Base-by-base conservation (phyloP, 2,888 invertebrate species). In the Aporophyla nigra region DNA sequence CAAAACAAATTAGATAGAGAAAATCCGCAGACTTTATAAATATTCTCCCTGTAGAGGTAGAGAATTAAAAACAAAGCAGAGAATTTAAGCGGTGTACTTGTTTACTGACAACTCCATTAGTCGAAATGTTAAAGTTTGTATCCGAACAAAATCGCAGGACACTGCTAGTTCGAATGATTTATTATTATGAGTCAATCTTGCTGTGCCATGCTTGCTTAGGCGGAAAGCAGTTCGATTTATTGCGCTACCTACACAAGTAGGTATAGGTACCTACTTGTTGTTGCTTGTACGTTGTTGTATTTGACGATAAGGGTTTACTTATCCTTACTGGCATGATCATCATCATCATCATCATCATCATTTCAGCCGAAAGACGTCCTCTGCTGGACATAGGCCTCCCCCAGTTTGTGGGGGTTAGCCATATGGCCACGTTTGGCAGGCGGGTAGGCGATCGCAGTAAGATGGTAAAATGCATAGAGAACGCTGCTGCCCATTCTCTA, bases 141-240 rank as follows among this genome's bases (percentile, higher is more conserved):
- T 21, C 21, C 21, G n/a, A 67, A 33, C 21, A 19, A 59, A 74
- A n/a, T 5, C 56, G n/a, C 43, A 24, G 14, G 16, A 5, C 9
- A 33, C 16, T 1, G 16, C 56, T 53, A 46, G 62, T 77, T 5
- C 14, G 2, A 62, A 21, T 46, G 33, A 24, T 81, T 46, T 74
- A 53, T 24, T 33, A 46, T 53, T 46, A 49, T 74, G 24, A 63
- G 46, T 82, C 76, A 82, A 33, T 10, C 33, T n/a, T 76, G 33
- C 6, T 58, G 21, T 56, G 51, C 10, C 51, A 63, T n/a, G 77
- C 63, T 78, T 19, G 33, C 24, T 40, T 10, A 27, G 4, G 58
- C 58, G 74, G n/a, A 76, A 72, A 59, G 43, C 5, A 80, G 19
- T 58, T n/a, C 9, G 19, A 53, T 43, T 21, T 43, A 58, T 16